These are phyloP conservation scores for Stichopus horrens DNA, from an alignment of 53 echinoderm and acorn worm species.

Conservation along the genomic window DNA sequence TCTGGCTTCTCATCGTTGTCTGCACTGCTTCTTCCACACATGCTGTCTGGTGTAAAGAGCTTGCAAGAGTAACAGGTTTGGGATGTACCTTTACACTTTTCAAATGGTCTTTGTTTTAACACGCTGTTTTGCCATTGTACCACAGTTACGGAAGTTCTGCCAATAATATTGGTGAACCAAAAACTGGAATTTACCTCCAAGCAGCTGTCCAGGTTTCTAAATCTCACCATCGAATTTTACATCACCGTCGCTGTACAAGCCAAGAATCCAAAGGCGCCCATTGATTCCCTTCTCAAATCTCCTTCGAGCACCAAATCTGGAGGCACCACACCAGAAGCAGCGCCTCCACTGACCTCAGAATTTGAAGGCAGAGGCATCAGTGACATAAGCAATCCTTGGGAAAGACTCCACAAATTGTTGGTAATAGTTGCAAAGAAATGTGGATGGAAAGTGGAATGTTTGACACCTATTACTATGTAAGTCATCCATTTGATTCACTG, in stretches of 20 bases:
- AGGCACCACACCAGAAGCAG: background rate
- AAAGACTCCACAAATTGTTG: background rate
- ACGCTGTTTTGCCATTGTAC: background rate
- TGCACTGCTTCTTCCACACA: too few species aligned
- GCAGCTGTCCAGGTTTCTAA: background rate
- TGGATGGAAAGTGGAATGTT: slow-evolving; percentile 32
- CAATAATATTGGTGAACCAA: slow-evolving; percentile 21
- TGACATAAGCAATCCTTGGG: slow-evolving; percentile 29
- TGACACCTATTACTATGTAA: slow-evolving; percentile 16
- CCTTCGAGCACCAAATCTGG: background rate
- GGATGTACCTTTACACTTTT: background rate
- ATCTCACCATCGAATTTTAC: slow-evolving; percentile 12
- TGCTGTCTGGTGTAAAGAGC: too few species aligned
- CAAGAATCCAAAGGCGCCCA: background rate
- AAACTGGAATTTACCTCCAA: slow-evolving; percentile 8
- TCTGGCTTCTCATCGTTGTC: too few species aligned
- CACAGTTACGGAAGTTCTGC: slow-evolving; percentile 39
- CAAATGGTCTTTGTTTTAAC: background rate
- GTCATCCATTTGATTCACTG: background rate
- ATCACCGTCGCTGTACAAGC: slow-evolving; percentile 30
- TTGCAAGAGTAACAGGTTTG: too few species aligned
- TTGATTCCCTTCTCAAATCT: slow-evolving; percentile 7
- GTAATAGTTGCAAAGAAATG: slow-evolving; percentile 16
- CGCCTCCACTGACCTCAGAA: background rate
- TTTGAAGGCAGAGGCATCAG: background rate